These are phyloP conservation scores for Drosophila paramelanica DNA, from an alignment of 2,888 invertebrate species.

Conservation along the genomic window DNA sequence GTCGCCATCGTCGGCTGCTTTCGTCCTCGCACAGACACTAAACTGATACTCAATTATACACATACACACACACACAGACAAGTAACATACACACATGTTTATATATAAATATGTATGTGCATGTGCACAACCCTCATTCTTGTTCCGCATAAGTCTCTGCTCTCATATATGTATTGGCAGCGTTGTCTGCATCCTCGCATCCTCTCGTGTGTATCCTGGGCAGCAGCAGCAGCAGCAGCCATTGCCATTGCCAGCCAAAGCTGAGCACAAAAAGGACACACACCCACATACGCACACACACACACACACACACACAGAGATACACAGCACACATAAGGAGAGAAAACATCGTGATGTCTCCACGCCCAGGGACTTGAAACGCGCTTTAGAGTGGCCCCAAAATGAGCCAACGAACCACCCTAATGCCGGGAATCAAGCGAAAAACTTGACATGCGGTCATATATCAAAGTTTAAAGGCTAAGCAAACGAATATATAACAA, in stretches of 20 bases:
- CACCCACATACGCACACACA: constrained; percentile 34
- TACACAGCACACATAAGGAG: constrained; percentile 6
- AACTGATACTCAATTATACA: constrained; percentile 79
- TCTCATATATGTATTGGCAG: constrained; percentile 52
- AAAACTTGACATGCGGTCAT: constrained; percentile 1
- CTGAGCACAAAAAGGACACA: constrained; percentile 55
- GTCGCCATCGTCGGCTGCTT: constrained; percentile 29
- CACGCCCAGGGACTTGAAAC: constrained; percentile 17
- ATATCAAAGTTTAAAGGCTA: constrained; percentile 8
- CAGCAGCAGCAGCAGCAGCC: constrained; percentile 63
- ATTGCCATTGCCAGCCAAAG: constrained; percentile 73
- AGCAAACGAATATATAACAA: too few relatives aligned
- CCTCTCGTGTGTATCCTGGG: constrained; percentile 60
- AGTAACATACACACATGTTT: constrained; percentile 7
- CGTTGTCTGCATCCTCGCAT: constrained; percentile 40
- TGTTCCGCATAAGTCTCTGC: constrained; percentile 27
- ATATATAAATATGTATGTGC: constrained; percentile 21
- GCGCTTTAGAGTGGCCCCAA: constrained; percentile 16
- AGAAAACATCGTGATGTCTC: constrained; percentile 16
- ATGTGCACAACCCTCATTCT: constrained; percentile 30
- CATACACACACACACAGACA: constrained; percentile 45
- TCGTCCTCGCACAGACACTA: constrained; percentile 64
- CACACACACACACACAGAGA: constrained; percentile 4
- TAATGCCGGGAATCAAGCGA: constrained; percentile 15
- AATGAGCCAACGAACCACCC: constrained; percentile 10